Conservation (phyloP, 2,113 vertebrate species). For the Aldabrachelys gigantea region DNA sequence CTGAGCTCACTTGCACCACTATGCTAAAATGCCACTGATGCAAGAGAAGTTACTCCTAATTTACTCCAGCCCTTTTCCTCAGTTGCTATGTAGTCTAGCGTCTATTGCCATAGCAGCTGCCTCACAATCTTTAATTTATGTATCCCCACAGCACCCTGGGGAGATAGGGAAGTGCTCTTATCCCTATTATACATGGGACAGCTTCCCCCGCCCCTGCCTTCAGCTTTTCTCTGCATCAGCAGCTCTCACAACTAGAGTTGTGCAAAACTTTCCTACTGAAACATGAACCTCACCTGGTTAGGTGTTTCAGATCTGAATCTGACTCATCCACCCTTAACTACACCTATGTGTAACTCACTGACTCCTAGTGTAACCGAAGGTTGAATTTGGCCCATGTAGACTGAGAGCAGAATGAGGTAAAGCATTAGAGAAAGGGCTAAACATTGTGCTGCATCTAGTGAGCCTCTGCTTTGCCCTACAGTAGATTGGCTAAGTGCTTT, state of each 20-base stretch:
- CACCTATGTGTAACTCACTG: conserved; percentile 6
- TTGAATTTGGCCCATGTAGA: conserved; percentile 16
- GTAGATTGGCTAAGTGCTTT: neutral
- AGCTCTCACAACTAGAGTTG: neutral
- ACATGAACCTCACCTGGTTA: neutral
- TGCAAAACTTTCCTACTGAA: conserved; percentile 12
- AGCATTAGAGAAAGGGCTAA: conserved; percentile 25
- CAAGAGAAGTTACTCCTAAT: neutral
- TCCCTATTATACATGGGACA: no score
- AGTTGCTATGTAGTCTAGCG: no score
- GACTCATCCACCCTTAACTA: neutral
- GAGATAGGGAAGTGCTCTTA: no score
- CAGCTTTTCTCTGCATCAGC: neutral
- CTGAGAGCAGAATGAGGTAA: neutral
- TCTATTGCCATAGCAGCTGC: no score
- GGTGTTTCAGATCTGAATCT: neutral
- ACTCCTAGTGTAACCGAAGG: neutral
- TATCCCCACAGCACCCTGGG: no score
- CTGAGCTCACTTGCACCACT: fast-evolving
- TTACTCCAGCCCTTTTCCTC: neutral
- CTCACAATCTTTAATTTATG: no score
- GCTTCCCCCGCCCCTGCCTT: fast-evolving
- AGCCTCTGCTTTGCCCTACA: neutral
- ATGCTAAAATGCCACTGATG: neutral
- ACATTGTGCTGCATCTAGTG: conserved; percentile 3